A percentile compares a stretch with the other conserved stretches of the same genome.
phyloP scores from a whole-genome alignment of 2,797 vertebrate species.

The Chelon labrosus region DNA sequence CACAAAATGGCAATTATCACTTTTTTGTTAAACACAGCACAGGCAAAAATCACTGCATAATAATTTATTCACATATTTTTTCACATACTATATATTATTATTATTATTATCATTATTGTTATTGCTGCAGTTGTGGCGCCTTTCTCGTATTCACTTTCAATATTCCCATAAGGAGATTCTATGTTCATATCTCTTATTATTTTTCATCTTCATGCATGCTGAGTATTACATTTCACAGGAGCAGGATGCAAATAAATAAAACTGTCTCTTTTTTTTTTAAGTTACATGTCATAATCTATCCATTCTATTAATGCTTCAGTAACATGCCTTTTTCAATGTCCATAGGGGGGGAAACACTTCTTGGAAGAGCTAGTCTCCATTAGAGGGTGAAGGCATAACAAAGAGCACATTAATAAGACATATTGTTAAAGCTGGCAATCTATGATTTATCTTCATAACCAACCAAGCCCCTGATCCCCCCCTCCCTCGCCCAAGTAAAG shows the following conservation, averaged over 20 bases:
- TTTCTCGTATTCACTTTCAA: slow-evolving; percentile 74
- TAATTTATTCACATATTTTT: slow-evolving; percentile 83
- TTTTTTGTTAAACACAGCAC: slow-evolving; percentile 51
- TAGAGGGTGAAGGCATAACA: slow-evolving; percentile 77
- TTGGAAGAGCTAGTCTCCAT: slow-evolving; percentile 71
- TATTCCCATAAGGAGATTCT: slow-evolving; percentile 79
- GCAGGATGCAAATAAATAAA: slow-evolving; percentile 87
- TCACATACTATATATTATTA: slow-evolving; percentile 81
- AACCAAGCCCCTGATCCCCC: slow-evolving; percentile 51
- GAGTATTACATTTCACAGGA: slow-evolving; percentile 86
- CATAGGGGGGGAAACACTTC: slow-evolving; percentile 64
- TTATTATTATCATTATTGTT: slow-evolving; percentile 74
- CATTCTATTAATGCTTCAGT: slow-evolving; percentile 86
- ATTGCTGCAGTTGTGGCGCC: slow-evolving; percentile 87
- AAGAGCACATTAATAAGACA: slow-evolving; percentile 82
- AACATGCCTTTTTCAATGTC: slow-evolving; percentile 87
- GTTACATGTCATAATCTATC: slow-evolving; percentile 85
- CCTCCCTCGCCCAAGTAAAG: slow-evolving; percentile 48
- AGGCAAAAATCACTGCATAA: slow-evolving; percentile 70
- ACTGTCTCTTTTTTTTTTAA: slow-evolving; percentile 75
- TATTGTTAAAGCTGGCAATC: slow-evolving; percentile 81
- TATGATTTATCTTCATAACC: slow-evolving; percentile 75
- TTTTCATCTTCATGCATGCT: slow-evolving; percentile 86
- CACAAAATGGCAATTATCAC: slow-evolving; percentile 19
- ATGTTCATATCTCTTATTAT: slow-evolving; percentile 78